Percentiles rank a stretch among this genome's conserved stretches.
Evolutionary conservation across 2,888 invertebrate genomes (phyloP).

Genomic region (Sepiola atlantica): DNA sequence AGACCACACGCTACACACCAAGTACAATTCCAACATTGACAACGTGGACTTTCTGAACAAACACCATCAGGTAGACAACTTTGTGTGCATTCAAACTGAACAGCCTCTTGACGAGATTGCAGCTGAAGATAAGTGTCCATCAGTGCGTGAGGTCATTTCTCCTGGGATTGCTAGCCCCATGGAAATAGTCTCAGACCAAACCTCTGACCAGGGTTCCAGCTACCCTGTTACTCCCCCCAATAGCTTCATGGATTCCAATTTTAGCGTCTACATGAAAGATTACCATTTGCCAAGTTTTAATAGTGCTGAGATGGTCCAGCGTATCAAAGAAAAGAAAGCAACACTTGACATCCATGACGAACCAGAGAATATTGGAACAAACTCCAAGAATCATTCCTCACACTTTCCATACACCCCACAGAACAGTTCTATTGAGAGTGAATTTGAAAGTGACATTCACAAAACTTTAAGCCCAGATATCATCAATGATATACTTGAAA

Average conservation of each 20-base stretch:
- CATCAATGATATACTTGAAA: constrained; percentile 46
- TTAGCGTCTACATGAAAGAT: constrained; percentile 52
- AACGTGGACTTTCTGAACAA: constrained; percentile 35
- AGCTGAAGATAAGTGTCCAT: constrained; percentile 45
- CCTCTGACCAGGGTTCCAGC: constrained; percentile 56
- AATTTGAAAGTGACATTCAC: constrained; percentile 54
- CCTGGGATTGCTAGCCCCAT: constrained; percentile 50
- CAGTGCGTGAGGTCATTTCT: constrained; percentile 4
- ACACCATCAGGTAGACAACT: constrained; percentile 34
- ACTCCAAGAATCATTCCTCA: constrained; percentile 16
- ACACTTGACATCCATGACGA: constrained; percentile 58
- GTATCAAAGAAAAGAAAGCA: constrained; percentile 74
- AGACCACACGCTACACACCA: background rate
- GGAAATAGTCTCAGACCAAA: constrained; percentile 51
- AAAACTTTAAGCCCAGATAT: constrained; percentile 42
- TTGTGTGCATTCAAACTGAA: constrained; percentile 6
- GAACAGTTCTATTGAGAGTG: constrained; percentile 73
- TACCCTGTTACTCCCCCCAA: constrained; percentile 73
- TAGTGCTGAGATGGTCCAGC: constrained; percentile 75
- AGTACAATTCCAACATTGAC: constrained; percentile 35
- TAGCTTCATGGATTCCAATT: constrained; percentile 67
- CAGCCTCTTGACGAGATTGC: constrained; percentile 48
- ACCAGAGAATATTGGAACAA: background rate
- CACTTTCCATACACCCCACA: constrained; percentile 73
- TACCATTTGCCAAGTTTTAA: constrained; percentile 74